Conservation (phyloP, 1,140 invertebrate genomes). For the Papilio dardanus region DNA sequence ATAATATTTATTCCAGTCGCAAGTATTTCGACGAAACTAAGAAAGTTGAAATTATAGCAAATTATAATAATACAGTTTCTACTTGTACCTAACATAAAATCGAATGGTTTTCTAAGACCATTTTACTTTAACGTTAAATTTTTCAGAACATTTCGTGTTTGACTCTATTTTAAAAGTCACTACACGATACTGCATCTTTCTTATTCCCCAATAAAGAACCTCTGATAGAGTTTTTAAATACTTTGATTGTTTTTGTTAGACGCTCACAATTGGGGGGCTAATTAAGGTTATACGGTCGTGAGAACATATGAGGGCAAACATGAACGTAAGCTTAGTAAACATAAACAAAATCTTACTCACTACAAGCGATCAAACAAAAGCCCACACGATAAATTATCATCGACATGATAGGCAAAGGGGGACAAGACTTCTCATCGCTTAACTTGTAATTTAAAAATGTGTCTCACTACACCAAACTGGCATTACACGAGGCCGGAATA, state of each 20-base stretch:
- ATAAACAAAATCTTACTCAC: conserved; percentile 30
- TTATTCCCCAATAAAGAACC: background rate
- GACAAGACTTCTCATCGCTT: conserved; percentile 33
- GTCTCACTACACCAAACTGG: conserved; percentile 36
- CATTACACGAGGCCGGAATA: conserved; percentile 35
- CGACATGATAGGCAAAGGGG: conserved; percentile 29
- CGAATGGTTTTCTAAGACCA: background rate
- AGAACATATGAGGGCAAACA: conserved; percentile 1
- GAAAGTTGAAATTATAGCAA: background rate
- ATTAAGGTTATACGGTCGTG: conserved; percentile 22
- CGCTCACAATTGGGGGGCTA: background rate
- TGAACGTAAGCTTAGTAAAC: conserved; percentile 17
- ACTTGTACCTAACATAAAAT: background rate
- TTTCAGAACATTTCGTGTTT: background rate
- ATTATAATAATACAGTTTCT: background rate
- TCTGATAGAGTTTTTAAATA: background rate
- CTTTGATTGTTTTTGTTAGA: background rate
- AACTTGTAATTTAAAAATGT: conserved; percentile 31
- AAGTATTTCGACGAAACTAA: background rate
- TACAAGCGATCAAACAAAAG: conserved; percentile 31
- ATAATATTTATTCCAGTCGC: background rate
- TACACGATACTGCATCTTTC: background rate
- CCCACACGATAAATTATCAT: conserved; percentile 34
- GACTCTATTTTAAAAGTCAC: background rate
- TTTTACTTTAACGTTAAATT: background rate